phyloP scores from a whole-genome alignment of 2,888 invertebrate species.

The Himalopsyche japonica region DNA sequence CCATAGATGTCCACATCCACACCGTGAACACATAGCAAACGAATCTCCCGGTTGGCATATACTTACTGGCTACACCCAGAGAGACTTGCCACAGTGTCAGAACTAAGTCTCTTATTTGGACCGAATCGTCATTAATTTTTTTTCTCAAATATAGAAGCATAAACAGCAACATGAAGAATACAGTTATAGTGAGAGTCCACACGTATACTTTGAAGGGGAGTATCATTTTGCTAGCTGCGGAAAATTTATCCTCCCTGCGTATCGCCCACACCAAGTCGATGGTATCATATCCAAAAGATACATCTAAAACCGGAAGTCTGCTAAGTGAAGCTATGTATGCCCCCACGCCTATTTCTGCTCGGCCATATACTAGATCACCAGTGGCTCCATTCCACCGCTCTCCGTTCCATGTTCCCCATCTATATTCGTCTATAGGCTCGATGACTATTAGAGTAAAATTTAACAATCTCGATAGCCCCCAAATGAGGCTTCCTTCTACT shows the following conservation, averaged over 20 bases:
- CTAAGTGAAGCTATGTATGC: conserved; percentile 10
- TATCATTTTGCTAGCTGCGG: conserved; percentile 14
- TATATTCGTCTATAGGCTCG: conserved; percentile 13
- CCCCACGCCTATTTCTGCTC: conserved; percentile 35
- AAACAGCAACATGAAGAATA: conserved; percentile 1
- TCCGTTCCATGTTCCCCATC: conserved; percentile 30
- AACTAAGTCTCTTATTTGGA: neutral
- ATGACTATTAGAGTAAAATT: conserved; percentile 23
- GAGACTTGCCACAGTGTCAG: conserved; percentile 29
- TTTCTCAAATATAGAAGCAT: conserved; percentile 7
- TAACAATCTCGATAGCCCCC: conserved; percentile 10
- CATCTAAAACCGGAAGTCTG: conserved; percentile 16
- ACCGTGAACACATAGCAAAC: conserved; percentile 23
- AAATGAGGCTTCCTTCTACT: conserved; percentile 27
- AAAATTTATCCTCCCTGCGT: conserved; percentile 14
- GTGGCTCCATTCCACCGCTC: conserved; percentile 28
- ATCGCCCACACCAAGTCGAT: conserved; percentile 34
- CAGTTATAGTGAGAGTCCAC: conserved; percentile 19
- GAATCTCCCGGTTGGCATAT: conserved; percentile 26
- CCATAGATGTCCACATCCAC: conserved; percentile 34
- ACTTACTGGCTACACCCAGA: conserved; percentile 14
- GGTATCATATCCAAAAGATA: conserved; percentile 29
- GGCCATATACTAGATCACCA: conserved; percentile 25
- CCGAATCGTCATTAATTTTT: neutral
- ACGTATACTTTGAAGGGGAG: conserved; percentile 16